Evolutionary conservation across 2,113 vertebrate genomes (phyloP).

Genomic region (Ceratotherium simum): DNA sequence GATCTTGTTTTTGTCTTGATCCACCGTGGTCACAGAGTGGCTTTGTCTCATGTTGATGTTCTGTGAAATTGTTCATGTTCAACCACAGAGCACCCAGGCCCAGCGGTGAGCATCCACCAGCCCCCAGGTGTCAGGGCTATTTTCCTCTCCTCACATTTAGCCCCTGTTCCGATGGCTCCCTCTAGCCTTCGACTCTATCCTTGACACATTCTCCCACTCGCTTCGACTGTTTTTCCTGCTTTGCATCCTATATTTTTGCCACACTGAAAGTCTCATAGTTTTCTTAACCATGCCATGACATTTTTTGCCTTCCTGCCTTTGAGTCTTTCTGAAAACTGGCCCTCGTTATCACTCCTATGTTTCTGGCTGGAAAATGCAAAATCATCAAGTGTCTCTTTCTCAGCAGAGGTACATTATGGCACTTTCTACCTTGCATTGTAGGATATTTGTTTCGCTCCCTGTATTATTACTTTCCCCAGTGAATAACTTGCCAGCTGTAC

Average conservation of each 20-base stretch:
- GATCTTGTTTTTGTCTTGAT: conserved; percentile 9
- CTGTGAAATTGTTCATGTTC: not conserved
- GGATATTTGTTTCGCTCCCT: not conserved
- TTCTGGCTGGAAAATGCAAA: not conserved
- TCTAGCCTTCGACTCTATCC: not conserved
- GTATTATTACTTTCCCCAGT: not conserved
- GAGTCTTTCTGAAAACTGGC: not conserved
- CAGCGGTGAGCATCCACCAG: not conserved
- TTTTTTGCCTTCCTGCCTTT: not conserved
- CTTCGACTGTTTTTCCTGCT: not conserved
- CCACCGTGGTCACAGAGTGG: not conserved
- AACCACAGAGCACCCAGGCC: not conserved
- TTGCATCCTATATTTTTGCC: not conserved
- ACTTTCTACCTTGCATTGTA: not conserved
- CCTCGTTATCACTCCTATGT: not conserved
- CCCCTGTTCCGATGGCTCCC: not conserved
- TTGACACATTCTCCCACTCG: not conserved
- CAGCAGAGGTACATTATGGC: not conserved
- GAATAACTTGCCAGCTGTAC: not conserved
- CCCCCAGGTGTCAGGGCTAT: not conserved
- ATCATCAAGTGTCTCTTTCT: not conserved
- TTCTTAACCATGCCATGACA: not conserved
- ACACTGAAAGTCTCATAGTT: not conserved
- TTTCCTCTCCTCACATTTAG: not conserved
- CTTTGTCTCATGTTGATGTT: not conserved